Evolutionary conservation across 2,888 invertebrate species (phyloP), one percentile per base, ranked within the genome.

Genomic region (Drosophila austrosaltans): DNA sequence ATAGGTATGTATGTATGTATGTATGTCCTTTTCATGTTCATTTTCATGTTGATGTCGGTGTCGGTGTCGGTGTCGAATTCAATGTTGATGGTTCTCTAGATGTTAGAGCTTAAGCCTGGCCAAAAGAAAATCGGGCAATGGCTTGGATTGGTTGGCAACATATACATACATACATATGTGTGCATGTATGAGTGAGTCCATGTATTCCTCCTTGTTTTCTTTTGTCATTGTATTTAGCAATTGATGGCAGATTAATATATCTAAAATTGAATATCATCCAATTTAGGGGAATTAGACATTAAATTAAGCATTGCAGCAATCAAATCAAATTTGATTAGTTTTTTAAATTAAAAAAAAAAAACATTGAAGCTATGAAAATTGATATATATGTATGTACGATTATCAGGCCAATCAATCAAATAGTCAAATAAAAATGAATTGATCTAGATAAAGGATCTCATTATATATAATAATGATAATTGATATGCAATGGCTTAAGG

Each of bases 11-110:
- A 39, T 53, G 53, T 72, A 36, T 22, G 59, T 44, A 25, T 59
- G 56, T 56, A 32, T 44, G 36, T 66, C 48, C 25, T 59, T 12
- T 48, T 48, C 48, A 48, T 48, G 22, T 48, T 48, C 48, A 48
- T 48, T 48, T 48, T 48, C 48, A 48, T 48, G 44, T 48, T 48
- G 44, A 48, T 48, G 44, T 44, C 44, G 44, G 7, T 16, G 44
- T 56, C 20, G 20, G n/a, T 53, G 25, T 56, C 20, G 56, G 16
- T 56, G 28, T 32, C 28, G 56, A 30, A n/a, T 16, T 32, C 28
- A 30, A 30, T 32, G 56, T 56, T 56, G 56, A 56, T 32, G 20
- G 30, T 4, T 36, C 56, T 56, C 32, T 56, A 48, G 48, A 57
- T 39, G 36, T 57, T 57, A 16, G 32, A 39, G 36, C 57, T 12